Evolutionary conservation across 1,140 invertebrate species (phyloP), one percentile per base, ranked within the genome.

Genomic region (Dufourea novaeangliae): DNA sequence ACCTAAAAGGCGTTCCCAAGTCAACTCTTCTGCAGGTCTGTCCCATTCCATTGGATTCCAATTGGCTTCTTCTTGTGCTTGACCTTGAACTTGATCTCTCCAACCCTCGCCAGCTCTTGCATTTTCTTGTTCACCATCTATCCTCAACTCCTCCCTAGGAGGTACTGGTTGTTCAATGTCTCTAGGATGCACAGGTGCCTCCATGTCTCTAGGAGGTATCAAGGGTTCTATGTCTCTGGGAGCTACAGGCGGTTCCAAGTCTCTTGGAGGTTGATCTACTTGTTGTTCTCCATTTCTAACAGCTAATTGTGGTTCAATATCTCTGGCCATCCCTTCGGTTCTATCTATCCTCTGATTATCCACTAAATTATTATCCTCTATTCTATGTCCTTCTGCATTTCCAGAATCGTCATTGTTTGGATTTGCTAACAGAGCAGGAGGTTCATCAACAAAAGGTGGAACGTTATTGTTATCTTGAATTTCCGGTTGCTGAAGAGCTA

Each of bases 11-110:
- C 98, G 94, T 90, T 99, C 98, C 98, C 98, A 99, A 0, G 99
- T 99, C 2, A 99, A 91, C 90, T 99, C 99, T 87, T 99, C 99
- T 34, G 97, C 98, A 0, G 97, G 98, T 84, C 98, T 93, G 89
- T 99, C 98, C 98, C 98, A 99, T 88, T 99, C 98, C 94, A 99
- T 98, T 1, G 98, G 98, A 93, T 99, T 99, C 98, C 98, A 99
- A 86, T 98, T 98, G 29, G 96, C 97, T 90, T 98, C 98, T 92
- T 97, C 94, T 68, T 94, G 92, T 6, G 90, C 93, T 79, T 93
- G 92, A 7, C 83, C 90, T 22, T 85, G 87, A 17, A 87, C 87
- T 67, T 93, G 89, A 22, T 93, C 89, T 90, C 94, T 84, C 88
- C 92, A 85, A 2, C 67, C 82, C 52, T 84, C 92, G 66, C 91